Evolutionary conservation across 2,797 vertebrate genomes (phyloP), one percentile per base, ranked within the genome.

Genomic region (Dermochelys coriacea): DNA sequence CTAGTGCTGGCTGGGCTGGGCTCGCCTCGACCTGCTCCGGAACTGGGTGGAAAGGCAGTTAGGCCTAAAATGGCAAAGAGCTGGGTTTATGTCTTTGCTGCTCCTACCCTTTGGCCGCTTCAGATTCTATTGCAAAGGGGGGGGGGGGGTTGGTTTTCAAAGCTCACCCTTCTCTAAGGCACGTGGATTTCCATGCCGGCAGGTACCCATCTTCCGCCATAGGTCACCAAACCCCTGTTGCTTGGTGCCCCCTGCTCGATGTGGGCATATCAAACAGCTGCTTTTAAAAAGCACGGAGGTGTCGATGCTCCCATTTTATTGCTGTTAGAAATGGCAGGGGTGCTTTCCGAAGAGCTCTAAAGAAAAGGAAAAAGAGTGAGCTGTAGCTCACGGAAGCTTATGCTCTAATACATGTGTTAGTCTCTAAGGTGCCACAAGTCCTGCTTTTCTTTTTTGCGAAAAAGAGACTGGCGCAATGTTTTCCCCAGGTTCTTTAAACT

Each of bases 241-340:
- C 61, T 64, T 61, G 31, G 25, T 29, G 47, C 8, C 74, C 52
- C 55, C 37, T 78, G 23, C 78, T 79, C 50, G 12, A 80, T 59
- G 31, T 54, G 52, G 71, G 80, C 80, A 18, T 79, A 15, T 16
- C 47, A 12, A 74, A 82, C 86, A 87, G 94, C 96, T 92, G 93
- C 85, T 51, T 64, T 21, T 12, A 45, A 5, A 74, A 45, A 64
- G 27, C 29, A n/a, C 50, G 23, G 19, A 19, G 75, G 74, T 45
- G 45, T 68, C 52, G 31, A 12, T 49, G 59, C 18, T 55, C 18
- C 21, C 57, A 23, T 82, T 54, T 41, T 50, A 6, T 6, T 7
- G n/a, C 37, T 41, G n/a, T 21, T 45, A 3, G 27, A 47, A 47
- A 29, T 64, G 52, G 12, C 64, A 29, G 5, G 12, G 90, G 74